Base-by-base conservation (phyloP, 2,113 vertebrate genomes). In the Actinemys pallida region DNA sequence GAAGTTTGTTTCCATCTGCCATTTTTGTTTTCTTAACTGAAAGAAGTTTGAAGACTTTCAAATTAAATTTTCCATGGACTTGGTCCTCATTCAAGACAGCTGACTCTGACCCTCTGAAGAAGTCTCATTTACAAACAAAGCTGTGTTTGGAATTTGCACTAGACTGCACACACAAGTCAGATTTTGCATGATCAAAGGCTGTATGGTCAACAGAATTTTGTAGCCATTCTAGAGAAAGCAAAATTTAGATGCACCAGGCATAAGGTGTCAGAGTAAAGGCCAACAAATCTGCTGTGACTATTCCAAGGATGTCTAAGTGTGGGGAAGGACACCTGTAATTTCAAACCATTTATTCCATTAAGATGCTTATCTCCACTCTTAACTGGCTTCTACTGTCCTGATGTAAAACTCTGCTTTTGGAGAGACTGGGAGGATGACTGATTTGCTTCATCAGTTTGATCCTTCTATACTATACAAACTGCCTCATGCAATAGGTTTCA, bases 101-200 rank as follows among this genome's bases (percentile, higher is more conserved):
- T 0, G 0, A 19, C 83, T 35, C 6, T n/a, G 16, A 69, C 16
- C 62, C 62, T n/a, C 16, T 62, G 59, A 62, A 62, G 59, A 62
- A 84, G 72, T 89, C 90, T 83, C 84, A 88, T 88, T 93, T 87
- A 94, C 96, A 96, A 93, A 95, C 90, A 95, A 90, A 97, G 94
- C 96, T 3, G 52, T 96, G 94, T 94, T 94, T n/a, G 83, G 84
- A 96, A 95, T 89, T 79, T 95, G 93, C 87, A 92, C 85, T 81
- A 89, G 89, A 80, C 93, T 90, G 90, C 81, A 78, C 4, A 8
- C 72, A 39, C 25, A 75, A 86, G 88, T 92, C 86, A 22, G 47
- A 14, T 62, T 96, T 27, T 2, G n/a, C 45, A 56, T 93, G 96
- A 93, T 83, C 87, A 96, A 75, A 86, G 87, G 87, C 72, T 90